Conservation (phyloP, 1,140 invertebrate genomes). For the Cydia amplana region DNA sequence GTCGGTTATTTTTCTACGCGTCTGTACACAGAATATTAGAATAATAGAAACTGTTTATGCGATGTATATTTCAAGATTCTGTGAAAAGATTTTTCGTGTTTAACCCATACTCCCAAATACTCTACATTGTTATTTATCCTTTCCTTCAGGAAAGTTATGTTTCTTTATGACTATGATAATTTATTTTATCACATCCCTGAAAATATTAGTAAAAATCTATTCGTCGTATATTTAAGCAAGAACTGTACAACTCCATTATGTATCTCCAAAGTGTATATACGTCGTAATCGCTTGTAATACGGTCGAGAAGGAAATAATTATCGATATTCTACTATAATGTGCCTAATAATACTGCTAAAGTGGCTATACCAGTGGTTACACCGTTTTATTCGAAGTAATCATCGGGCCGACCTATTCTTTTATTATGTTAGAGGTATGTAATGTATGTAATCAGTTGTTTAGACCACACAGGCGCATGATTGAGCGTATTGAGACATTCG, state of each 20-base stretch:
- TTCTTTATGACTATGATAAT: slow-evolving; percentile 4
- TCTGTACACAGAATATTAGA: slow-evolving; percentile 28
- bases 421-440: slow-evolving; percentile 58
- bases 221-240: background rate
- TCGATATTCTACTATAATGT: slow-evolving; percentile 56
- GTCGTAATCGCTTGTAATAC: slow-evolving; percentile 25
- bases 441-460: slow-evolving; percentile 57
- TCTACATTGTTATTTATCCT: slow-evolving; percentile 15
- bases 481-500: slow-evolving; percentile 61
- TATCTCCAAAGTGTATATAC: slow-evolving; percentile 28
- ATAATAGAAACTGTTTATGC: slow-evolving; percentile 26
- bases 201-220: background rate
- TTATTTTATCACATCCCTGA: background rate
- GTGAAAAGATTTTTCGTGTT: slow-evolving; percentile 32
- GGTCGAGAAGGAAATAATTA: slow-evolving; percentile 54
- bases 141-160: slow-evolving; percentile 10
- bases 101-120: background rate
- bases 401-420: slow-evolving; percentile 66
- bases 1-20: slow-evolving; percentile 44
- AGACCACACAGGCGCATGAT: slow-evolving; percentile 72
- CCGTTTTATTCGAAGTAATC: slow-evolving; percentile 66
- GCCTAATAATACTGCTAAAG: slow-evolving; percentile 65
- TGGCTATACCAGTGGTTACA: slow-evolving; percentile 63
- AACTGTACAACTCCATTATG: slow-evolving; percentile 19
- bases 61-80: slow-evolving; percentile 25